A percentile compares a stretch with the other conserved stretches of the same genome.
Evolutionary conservation across 2,888 invertebrate genomes (phyloP).

Genomic region (Hetaerina titia): DNA sequence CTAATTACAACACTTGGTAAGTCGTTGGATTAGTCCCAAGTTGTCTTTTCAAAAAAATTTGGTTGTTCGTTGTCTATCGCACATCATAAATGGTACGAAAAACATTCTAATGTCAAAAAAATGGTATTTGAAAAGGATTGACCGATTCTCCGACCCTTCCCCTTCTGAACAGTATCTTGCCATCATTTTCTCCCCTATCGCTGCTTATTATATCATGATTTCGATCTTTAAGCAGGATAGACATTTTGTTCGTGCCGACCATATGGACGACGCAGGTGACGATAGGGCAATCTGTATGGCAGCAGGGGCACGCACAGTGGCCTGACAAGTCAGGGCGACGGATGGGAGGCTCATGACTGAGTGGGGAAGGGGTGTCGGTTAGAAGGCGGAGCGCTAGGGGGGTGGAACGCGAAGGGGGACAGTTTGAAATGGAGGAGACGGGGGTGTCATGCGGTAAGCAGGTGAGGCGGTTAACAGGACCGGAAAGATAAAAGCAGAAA

Average conservation of each 20-base stretch:
- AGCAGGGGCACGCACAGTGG: constrained; percentile 34
- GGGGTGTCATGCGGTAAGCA: constrained; percentile 47
- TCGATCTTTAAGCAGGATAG: background rate
- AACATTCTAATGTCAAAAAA: background rate
- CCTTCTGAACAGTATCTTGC: background rate
- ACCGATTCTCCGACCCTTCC: background rate
- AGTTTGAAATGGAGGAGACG: background rate
- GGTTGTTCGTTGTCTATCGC: too few relatives aligned
- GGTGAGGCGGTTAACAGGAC: constrained; percentile 38
- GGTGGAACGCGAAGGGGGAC: background rate
- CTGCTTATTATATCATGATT: constrained; percentile 8
- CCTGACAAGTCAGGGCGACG: background rate
- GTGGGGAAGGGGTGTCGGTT: background rate
- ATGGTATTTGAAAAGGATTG: background rate
- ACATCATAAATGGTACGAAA: too few relatives aligned
- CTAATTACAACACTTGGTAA: too few relatives aligned
- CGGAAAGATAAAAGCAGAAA: background rate
- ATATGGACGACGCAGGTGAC: constrained; percentile 59
- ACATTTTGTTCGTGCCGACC: constrained; percentile 46
- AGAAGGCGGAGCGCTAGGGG: background rate
- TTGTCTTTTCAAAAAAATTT: too few relatives aligned
- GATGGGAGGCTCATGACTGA: too few relatives aligned
- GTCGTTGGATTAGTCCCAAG: too few relatives aligned
- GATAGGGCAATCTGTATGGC: constrained; percentile 41
- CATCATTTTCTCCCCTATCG: constrained; percentile 42